These are phyloP conservation scores for Formica exsecta DNA, from an alignment of 1,140 invertebrate species.

Conservation along the genomic window DNA sequence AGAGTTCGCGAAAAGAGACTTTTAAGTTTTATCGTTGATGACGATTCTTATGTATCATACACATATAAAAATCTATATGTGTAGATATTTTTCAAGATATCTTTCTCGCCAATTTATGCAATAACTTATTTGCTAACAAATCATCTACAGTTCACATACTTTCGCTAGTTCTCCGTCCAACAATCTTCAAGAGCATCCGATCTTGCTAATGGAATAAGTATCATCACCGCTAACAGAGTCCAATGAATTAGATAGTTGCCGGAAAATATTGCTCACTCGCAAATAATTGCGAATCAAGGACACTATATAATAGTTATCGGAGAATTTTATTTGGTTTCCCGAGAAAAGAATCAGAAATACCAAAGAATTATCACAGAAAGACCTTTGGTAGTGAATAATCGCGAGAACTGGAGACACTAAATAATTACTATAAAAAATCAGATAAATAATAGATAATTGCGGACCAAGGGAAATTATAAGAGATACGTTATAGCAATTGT, in stretches of 20 bases:
- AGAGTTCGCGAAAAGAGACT: neutral
- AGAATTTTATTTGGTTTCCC: neutral
- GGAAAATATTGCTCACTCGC: neutral
- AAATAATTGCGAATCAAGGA: slow-evolving; percentile 14
- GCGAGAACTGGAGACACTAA: neutral
- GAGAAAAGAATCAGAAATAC: neutral
- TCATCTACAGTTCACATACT: neutral
- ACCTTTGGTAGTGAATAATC: neutral
- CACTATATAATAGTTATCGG: neutral
- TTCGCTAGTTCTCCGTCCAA: neutral
- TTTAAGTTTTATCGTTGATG: neutral
- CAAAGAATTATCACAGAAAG: neutral
- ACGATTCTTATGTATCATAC: neutral
- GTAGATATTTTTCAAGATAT: neutral
- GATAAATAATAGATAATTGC: neutral
- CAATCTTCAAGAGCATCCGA: neutral
- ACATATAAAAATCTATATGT: neutral
- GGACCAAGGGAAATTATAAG: neutral
- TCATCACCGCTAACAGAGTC: neutral
- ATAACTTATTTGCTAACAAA: neutral
- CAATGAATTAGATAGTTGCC: neutral
- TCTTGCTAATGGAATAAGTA: slow-evolving; percentile 21
- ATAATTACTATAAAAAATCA: neutral
- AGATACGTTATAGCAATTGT: neutral
- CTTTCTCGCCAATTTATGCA: neutral